Percentiles rank a stretch among this genome's conserved stretches.
These are phyloP conservation scores for Ceratina australensis DNA, from an alignment of 1,140 invertebrate genomes.

Conservation along the genomic window DNA sequence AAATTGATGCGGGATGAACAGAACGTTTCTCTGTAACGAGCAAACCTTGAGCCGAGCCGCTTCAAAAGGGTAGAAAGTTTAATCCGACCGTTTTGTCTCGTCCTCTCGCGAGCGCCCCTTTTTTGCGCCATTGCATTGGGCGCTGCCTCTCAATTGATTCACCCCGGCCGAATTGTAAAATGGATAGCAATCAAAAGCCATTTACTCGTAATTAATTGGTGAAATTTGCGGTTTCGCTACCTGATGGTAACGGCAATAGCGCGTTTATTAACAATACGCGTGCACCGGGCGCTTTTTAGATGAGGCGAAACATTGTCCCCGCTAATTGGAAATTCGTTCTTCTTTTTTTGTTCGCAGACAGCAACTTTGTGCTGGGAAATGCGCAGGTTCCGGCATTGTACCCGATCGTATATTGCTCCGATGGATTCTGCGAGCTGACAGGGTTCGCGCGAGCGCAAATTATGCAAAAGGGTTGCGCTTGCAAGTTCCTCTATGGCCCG, in stretches of 20 bases:
- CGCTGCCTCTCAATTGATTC: not conserved
- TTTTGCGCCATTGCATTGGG: not conserved
- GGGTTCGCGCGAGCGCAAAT: slow-evolving; percentile 96
- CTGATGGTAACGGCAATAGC: not conserved
- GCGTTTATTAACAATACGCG: not conserved
- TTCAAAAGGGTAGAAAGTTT: slow-evolving; percentile 8
- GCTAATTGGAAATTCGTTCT: not conserved
- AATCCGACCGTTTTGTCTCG: not conserved
- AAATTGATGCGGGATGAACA: not conserved
- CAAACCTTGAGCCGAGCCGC: not conserved
- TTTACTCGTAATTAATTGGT: not conserved
- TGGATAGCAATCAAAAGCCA: not conserved
- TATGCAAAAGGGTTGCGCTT: slow-evolving; percentile 97
- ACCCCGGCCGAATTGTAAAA: not conserved
- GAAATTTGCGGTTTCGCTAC: not conserved
- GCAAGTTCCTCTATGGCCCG: slow-evolving; percentile 95
- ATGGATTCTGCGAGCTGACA: slow-evolving; percentile 98
- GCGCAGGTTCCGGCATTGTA: slow-evolving; percentile 93
- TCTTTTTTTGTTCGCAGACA: slow-evolving; percentile 87
- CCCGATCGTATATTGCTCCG: slow-evolving; percentile 98
- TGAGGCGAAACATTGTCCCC: not conserved
- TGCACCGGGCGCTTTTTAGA: not conserved
- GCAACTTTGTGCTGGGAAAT: slow-evolving; percentile 98
- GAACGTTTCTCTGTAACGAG: not conserved
- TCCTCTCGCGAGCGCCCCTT: not conserved